phyloP scores from a whole-genome alignment of 2,888 invertebrate species.

The Bembecia ichneumoniformis region DNA sequence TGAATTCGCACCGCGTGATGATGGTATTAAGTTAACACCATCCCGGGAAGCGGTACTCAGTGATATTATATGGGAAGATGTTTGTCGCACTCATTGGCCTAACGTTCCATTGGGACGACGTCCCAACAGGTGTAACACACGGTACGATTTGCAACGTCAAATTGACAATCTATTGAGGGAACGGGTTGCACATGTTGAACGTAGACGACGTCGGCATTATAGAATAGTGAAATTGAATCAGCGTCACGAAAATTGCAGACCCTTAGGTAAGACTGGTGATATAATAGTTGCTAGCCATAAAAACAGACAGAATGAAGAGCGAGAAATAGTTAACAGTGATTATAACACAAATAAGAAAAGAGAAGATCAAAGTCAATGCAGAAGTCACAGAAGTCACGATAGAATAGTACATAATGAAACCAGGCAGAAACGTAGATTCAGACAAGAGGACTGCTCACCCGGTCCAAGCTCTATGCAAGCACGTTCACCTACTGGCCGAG shows the following conservation, averaged over 20 bases:
- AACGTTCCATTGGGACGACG: slow-evolving; percentile 52
- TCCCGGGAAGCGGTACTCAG: slow-evolving; percentile 63
- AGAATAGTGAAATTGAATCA: slow-evolving; percentile 60
- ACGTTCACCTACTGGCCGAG: slow-evolving; percentile 26
- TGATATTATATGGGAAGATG: slow-evolving; percentile 66
- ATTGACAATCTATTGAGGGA: slow-evolving; percentile 58
- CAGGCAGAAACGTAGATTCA: slow-evolving; percentile 21
- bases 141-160: slow-evolving; percentile 52
- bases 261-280: slow-evolving; percentile 60
- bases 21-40: slow-evolving; percentile 61
- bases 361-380: slow-evolving; percentile 25
- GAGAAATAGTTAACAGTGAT: slow-evolving; percentile 31
- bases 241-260: slow-evolving; percentile 50
- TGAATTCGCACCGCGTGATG: slow-evolving; percentile 63
- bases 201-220: slow-evolving; percentile 57
- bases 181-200: slow-evolving; percentile 57
- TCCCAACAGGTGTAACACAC: slow-evolving; percentile 41
- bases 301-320: slow-evolving; percentile 33
- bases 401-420: slow-evolving; percentile 25
- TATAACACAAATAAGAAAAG: slow-evolving; percentile 34
- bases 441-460: slow-evolving; percentile 37
- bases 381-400: slow-evolving; percentile 37
- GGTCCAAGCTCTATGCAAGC: slow-evolving; percentile 43
- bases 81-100: slow-evolving; percentile 65
- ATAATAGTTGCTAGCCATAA: slow-evolving; percentile 64